phyloP scores from a whole-genome alignment of 1,140 invertebrate genomes.

The Diachasma alloeum region DNA sequence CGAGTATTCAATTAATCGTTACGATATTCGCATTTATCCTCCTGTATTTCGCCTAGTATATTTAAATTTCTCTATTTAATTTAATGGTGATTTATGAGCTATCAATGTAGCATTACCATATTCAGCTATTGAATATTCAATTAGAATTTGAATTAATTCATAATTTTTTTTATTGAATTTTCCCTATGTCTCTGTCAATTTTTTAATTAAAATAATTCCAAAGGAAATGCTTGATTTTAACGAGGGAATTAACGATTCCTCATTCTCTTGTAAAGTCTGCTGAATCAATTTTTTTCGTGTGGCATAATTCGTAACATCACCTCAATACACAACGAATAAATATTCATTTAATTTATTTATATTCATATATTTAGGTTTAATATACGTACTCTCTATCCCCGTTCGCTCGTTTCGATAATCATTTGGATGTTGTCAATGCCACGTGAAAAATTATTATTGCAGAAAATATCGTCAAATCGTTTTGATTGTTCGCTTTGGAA shows the following conservation, averaged over 20 bases:
- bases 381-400: constrained; percentile 20
- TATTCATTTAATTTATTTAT: constrained; percentile 22
- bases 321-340: constrained; percentile 29
- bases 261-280: neutral
- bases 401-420: constrained; percentile 1
- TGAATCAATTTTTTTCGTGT: neutral
- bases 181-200: neutral
- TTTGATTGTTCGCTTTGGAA: neutral
- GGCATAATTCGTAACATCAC: constrained; percentile 12
- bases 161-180: neutral
- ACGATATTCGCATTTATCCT: constrained; percentile 6
- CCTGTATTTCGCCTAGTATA: neutral
- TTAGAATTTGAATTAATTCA: neutral
- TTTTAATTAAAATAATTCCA: neutral
- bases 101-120: neutral
- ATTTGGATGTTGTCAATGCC: constrained; percentile 14
- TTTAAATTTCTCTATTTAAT: neutral
- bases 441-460: constrained; percentile 4
- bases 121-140: neutral
- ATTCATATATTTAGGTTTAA: constrained; percentile 25
- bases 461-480: neutral
- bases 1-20: neutral
- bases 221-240: neutral
- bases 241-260: neutral
- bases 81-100: constrained; percentile 2